Evolutionary conservation across 2,113 vertebrate species (phyloP).

Genomic region (Dipodomys spectabilis): DNA sequence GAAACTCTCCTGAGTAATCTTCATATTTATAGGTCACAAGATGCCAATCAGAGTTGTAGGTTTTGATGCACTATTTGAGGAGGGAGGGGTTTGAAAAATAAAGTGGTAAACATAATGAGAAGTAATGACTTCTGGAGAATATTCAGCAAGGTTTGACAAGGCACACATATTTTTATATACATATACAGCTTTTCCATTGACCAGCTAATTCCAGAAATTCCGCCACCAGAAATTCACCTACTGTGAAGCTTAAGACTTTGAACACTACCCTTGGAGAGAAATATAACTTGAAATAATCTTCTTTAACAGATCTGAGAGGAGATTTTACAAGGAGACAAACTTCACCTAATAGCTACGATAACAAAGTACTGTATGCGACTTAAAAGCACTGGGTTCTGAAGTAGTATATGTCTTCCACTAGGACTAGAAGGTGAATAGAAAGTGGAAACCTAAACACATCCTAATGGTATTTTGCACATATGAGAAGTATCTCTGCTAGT

Average conservation of each 20-base stretch:
- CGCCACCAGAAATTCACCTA: not conserved
- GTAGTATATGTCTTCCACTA: not conserved
- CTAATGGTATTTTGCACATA: not conserved
- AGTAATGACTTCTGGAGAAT: not conserved
- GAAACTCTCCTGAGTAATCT: conserved; percentile 98
- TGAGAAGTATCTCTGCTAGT: not conserved
- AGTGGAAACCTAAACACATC: not conserved
- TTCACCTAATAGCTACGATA: not conserved
- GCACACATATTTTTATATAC: not conserved
- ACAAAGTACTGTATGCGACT: not conserved
- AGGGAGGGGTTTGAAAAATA: conserved; percentile 60
- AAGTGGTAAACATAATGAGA: conserved; percentile 36
- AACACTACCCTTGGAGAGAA: not conserved
- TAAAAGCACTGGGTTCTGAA: not conserved
- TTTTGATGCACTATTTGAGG: conserved; percentile 96
- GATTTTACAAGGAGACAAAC: conserved; percentile 6
- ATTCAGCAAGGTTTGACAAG: conserved; percentile 3
- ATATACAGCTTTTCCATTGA: not conserved
- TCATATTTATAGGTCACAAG: conserved; percentile 97
- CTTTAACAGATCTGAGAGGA: not conserved
- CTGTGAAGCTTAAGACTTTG: not conserved
- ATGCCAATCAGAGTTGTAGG: conserved; percentile 98
- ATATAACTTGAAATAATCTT: not conserved
- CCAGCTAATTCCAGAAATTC: not conserved
- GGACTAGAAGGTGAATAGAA: not conserved